phyloP scores from a whole-genome alignment of 2,113 vertebrate genomes.

The Bubo scandiacus region DNA sequence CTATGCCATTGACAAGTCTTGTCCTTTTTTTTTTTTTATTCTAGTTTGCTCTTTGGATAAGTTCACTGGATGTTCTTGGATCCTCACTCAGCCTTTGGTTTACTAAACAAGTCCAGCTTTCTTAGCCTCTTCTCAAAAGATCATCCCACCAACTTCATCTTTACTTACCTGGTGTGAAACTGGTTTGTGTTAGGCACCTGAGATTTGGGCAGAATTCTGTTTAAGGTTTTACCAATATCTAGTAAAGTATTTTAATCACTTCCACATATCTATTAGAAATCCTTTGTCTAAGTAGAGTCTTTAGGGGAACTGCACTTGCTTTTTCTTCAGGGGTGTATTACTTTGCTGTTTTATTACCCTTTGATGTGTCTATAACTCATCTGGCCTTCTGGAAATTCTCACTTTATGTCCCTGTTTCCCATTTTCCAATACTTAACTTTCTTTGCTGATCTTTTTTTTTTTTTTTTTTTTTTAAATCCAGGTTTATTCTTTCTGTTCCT shows the following conservation, averaged over 20 bases:
- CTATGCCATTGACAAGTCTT: neutral
- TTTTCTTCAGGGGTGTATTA: neutral
- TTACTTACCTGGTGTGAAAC: neutral
- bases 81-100: neutral
- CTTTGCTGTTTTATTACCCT: neutral
- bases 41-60: neutral
- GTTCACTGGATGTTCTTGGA: neutral
- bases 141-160: neutral
- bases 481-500: neutral
- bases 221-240: neutral
- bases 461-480: neutral
- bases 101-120: neutral
- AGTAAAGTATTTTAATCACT: neutral
- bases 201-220: neutral
- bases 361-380: neutral
- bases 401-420: neutral
- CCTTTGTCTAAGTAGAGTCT: neutral
- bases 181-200: neutral
- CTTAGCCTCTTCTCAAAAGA: neutral
- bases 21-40: neutral
- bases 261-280: neutral
- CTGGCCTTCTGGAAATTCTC: neutral
- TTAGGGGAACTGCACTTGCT: neutral
- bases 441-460: neutral
- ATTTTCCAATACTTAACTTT: neutral